phyloP scores from a whole-genome alignment of 2,888 invertebrate genomes.

The Anaspis maculata region DNA sequence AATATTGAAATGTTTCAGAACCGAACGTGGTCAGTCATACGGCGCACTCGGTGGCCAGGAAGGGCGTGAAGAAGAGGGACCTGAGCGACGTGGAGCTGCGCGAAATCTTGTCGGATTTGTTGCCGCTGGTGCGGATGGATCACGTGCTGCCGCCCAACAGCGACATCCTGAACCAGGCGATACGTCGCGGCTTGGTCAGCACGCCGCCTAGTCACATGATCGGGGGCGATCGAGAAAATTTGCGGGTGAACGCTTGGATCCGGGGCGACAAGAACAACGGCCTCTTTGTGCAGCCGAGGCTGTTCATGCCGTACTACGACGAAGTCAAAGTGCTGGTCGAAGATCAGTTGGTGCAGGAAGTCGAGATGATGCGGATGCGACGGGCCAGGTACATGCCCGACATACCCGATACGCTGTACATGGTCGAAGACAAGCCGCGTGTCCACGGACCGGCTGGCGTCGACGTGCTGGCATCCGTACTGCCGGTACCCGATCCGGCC shows the following conservation, averaged over 20 bases:
- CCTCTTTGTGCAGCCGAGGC: constrained; percentile 72
- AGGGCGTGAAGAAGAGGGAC: constrained; percentile 75
- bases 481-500: constrained; percentile 69
- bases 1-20: constrained; percentile 55
- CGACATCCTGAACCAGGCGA: constrained; percentile 62
- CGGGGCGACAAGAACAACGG: constrained; percentile 65
- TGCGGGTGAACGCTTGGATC: constrained; percentile 72
- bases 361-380: constrained; percentile 38
- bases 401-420: constrained; percentile 90
- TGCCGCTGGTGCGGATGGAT: constrained; percentile 80
- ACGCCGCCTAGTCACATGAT: constrained; percentile 81
- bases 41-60: constrained; percentile 82
- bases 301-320: constrained; percentile 92
- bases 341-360: constrained; percentile 74
- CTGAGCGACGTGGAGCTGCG: constrained; percentile 77
- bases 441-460: constrained; percentile 47
- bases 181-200: constrained; percentile 68
- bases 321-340: constrained; percentile 85
- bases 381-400: constrained; percentile 61
- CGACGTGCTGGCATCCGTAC: constrained; percentile 56
- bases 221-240: constrained; percentile 60
- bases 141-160: constrained; percentile 82
- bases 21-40: constrained; percentile 87
- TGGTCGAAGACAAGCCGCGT: constrained; percentile 44
- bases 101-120: constrained; percentile 74